phyloP scores from a whole-genome alignment of 2,113 vertebrate species.

The Passerina amoena region DNA sequence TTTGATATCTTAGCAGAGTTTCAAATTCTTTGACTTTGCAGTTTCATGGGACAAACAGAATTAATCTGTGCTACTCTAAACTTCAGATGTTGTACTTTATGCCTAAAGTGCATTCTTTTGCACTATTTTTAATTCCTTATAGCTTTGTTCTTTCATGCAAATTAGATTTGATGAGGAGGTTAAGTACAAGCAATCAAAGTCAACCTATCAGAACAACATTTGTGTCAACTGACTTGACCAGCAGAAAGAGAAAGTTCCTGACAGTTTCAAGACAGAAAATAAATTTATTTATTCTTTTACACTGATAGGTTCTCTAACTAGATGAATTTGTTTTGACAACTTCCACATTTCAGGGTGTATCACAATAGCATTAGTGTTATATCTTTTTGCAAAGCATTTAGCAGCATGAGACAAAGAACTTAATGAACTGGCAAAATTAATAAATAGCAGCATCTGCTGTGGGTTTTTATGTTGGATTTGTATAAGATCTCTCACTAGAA shows the following conservation, averaged over 20 bases:
- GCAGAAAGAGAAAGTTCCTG: background rate
- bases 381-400: background rate
- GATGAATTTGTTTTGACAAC: background rate
- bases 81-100: background rate
- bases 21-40: background rate
- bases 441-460: background rate
- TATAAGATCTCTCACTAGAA: background rate
- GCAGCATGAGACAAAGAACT: background rate
- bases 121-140: background rate
- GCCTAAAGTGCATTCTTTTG: background rate
- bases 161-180: background rate
- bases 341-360: background rate
- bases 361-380: background rate
- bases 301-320: background rate
- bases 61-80: background rate
- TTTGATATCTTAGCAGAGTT: background rate
- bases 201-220: background rate
- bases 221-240: background rate
- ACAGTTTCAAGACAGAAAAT: background rate
- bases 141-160: background rate
- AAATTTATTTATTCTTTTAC: background rate
- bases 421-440: background rate
- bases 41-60: background rate
- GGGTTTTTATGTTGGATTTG: background rate
- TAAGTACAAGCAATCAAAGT: background rate